Evolutionary conservation across 2,888 invertebrate species (phyloP).

Genomic region (Willowsia nigromaculata): DNA sequence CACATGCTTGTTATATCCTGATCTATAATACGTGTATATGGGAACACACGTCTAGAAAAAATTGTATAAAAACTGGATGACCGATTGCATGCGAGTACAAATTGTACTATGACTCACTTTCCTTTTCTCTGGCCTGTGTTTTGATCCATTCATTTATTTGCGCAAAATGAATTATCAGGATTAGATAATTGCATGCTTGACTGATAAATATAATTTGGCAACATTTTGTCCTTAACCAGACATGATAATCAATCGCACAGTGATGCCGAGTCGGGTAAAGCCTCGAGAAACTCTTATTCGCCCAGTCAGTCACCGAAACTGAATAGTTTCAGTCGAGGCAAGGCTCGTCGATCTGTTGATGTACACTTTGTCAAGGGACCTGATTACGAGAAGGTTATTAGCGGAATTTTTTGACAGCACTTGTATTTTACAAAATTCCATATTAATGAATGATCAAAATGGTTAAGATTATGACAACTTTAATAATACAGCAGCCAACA

Average conservation of each 20-base stretch:
- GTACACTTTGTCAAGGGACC: conserved; percentile 78
- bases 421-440: not conserved
- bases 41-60: too few relatives aligned
- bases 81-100: too few relatives aligned
- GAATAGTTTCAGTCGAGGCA: conserved; percentile 76
- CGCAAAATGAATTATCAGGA: too few relatives aligned
- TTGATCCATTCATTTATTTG: too few relatives aligned
- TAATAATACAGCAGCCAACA: conserved; percentile 57
- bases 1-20: too few relatives aligned
- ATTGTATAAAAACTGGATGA: too few relatives aligned
- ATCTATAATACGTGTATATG: too few relatives aligned
- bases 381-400: conserved; percentile 79
- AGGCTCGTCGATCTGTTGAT: conserved; percentile 78
- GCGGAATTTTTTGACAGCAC: too few relatives aligned
- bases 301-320: conserved; percentile 77
- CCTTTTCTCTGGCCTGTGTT: too few relatives aligned
- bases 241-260: conserved; percentile 78
- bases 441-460: not conserved
- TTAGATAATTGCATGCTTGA: too few relatives aligned
- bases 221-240: conserved; percentile 52
- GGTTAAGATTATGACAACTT: not conserved
- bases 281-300: conserved; percentile 75
- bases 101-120: too few relatives aligned
- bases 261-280: conserved; percentile 74
- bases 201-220: not conserved